Percentiles rank a stretch among this genome's conserved stretches.
Conservation (phyloP, 2,888 invertebrate species). For the Cheilosia grossa region DNA sequence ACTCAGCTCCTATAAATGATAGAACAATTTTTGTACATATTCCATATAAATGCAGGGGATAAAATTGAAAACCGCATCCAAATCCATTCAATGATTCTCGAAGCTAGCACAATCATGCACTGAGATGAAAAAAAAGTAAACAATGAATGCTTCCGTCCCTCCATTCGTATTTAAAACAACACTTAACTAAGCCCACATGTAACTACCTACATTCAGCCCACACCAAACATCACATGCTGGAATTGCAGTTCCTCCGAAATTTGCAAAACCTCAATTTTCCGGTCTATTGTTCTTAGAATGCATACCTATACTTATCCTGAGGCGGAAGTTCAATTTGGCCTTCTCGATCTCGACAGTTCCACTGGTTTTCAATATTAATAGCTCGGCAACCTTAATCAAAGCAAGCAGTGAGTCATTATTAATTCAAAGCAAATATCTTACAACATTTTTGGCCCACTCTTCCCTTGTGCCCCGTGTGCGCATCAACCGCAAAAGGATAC, state of each 20-base stretch:
- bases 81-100: too few species aligned
- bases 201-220: too few species aligned
- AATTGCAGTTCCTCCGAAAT: neutral
- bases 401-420: constrained; percentile 75
- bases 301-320: constrained; percentile 3
- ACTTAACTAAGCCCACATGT: too few species aligned
- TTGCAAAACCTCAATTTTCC: constrained; percentile 15
- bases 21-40: too few species aligned
- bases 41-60: too few species aligned
- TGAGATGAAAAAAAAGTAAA: too few species aligned
- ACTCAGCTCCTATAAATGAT: too few species aligned
- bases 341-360: constrained; percentile 33
- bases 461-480: constrained; percentile 13
- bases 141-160: too few species aligned
- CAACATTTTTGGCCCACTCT: constrained; percentile 18
- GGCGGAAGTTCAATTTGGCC: constrained; percentile 56
- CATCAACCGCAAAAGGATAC: constrained; percentile 56
- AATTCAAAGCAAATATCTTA: constrained; percentile 75
- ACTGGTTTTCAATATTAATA: constrained; percentile 59
- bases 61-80: too few species aligned
- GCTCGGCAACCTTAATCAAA: constrained; percentile 75
- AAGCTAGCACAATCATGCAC: too few species aligned
- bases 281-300: constrained; percentile 23
- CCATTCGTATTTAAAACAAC: too few species aligned
- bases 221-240: neutral